Percentiles rank a stretch among this genome's conserved stretches.
These are phyloP conservation scores for Tamias sibiricus DNA, from an alignment of 2,113 vertebrate genomes.

Conservation along the genomic window DNA sequence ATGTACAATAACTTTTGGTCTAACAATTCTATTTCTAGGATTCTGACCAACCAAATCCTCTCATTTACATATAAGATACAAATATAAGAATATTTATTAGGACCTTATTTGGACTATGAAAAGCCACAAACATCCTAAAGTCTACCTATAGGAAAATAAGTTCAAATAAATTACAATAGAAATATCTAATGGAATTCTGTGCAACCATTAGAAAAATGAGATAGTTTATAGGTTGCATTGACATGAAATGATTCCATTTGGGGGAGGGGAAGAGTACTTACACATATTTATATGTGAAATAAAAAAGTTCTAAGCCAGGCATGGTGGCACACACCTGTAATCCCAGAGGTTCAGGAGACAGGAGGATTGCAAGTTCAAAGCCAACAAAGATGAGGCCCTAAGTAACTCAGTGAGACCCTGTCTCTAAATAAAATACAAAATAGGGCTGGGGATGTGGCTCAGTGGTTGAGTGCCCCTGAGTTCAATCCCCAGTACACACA, in stretches of 20 bases:
- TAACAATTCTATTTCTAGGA: not conserved
- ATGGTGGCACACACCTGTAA: too few species aligned
- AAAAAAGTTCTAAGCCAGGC: not conserved
- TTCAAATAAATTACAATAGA: not conserved
- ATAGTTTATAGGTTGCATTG: not conserved
- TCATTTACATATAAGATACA: not conserved
- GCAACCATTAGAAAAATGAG: not conserved
- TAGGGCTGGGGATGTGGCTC: too few species aligned
- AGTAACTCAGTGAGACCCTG: too few species aligned
- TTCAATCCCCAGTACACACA: too few species aligned
- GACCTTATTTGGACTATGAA: not conserved
- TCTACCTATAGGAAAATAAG: not conserved
- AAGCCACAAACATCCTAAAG: not conserved
- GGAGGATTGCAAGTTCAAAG: too few species aligned
- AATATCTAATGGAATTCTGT: not conserved
- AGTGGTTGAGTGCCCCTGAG: too few species aligned
- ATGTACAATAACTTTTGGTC: not conserved
- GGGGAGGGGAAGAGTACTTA: not conserved
- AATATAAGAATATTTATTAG: not conserved
- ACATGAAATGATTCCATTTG: not conserved
- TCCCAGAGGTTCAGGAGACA: too few species aligned
- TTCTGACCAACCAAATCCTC: not conserved
- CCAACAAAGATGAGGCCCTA: too few species aligned
- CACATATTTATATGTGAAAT: not conserved
- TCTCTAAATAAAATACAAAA: too few species aligned